Base-by-base conservation (phyloP, 2,888 invertebrate species). In the Nymphalis polychloros region DNA sequence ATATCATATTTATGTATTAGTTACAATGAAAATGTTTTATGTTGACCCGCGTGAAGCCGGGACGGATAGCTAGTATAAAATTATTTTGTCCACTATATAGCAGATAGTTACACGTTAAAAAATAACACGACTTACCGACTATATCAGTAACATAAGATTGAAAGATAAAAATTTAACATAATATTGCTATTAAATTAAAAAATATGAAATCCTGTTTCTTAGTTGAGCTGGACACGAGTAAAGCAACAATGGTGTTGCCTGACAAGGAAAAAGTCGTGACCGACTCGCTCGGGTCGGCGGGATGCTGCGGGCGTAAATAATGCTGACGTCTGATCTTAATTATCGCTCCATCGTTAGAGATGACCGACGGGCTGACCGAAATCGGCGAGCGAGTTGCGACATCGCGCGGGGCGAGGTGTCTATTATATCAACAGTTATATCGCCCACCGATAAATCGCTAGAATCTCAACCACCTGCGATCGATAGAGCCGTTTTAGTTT, bases 301-400 rank as follows among this genome's bases (percentile, higher is more conserved):
- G 86, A 87, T 83, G 90, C 91, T 89, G 83, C 87, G 83, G 91
- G 91, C 91, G 90, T 89, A 90, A 91, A 90, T 92, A 91, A 89
- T 90, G 85, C 88, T 84, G 85, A 84, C 84, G 89, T 86, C 90
- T 85, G 84, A 90, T 90, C 90, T 91, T 92, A 92, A 92, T 91
- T 92, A 92, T 91, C 91, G 87, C 84, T 84, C 88, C 86, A 92
- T 92, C 91, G 89, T 90, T 90, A 90, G 90, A 89, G 87, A 90
- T 89, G 88, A 90, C 88, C 89, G 88, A 87, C 76, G 74, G 74
- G 74, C 81, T 81, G 67, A 73, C 88, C 87, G 85, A 88, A 90
- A 88, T 88, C 88, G 83, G 88, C 87, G 85, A 79, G 88, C 87
- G 85, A 79, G 82, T 88, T 88, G 89, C 89, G 88, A 88, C 89